phyloP scores from a whole-genome alignment of 2,797 vertebrate genomes.

The Artibeus lituratus region DNA sequence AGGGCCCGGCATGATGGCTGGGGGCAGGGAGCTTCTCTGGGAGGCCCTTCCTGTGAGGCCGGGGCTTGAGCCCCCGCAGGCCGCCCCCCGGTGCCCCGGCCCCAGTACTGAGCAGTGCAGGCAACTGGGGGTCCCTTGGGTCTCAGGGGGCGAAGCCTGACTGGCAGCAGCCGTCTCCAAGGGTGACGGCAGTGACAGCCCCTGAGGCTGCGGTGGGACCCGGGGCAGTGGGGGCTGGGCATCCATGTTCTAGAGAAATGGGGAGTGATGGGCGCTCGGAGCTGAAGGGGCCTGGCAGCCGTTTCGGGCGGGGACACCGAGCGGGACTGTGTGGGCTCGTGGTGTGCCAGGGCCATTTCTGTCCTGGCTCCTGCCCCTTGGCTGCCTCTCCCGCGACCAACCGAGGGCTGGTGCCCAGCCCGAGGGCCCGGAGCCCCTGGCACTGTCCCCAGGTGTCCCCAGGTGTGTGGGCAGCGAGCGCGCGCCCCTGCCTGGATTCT shows the following conservation, averaged over 20 bases:
- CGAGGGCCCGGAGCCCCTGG: accelerated
- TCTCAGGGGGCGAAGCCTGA: accelerated
- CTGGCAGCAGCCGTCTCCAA: accelerated
- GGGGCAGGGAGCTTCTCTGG: background rate
- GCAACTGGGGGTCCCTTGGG: background rate
- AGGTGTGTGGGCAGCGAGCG: accelerated
- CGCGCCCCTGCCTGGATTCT: accelerated
- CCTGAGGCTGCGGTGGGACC: accelerated
- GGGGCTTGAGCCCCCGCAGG: accelerated
- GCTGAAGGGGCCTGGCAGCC: background rate
- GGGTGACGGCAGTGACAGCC: background rate
- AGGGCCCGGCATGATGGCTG: accelerated
- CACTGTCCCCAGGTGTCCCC: accelerated
- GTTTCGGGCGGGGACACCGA: background rate
- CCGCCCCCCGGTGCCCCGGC: accelerated
- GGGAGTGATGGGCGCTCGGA: background rate
- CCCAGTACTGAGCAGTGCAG: accelerated
- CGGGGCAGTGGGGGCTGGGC: accelerated
- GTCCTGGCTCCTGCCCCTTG: accelerated
- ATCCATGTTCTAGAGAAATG: background rate
- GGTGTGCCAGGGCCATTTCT: background rate
- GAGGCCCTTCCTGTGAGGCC: background rate
- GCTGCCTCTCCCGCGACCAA: accelerated
- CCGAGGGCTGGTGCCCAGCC: accelerated
- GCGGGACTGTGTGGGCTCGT: background rate